Percentiles rank a stretch among this genome's conserved stretches.
Conservation (phyloP, 64 coral and sea anemone genomes). For the Cladopsammia gracilis region DNA sequence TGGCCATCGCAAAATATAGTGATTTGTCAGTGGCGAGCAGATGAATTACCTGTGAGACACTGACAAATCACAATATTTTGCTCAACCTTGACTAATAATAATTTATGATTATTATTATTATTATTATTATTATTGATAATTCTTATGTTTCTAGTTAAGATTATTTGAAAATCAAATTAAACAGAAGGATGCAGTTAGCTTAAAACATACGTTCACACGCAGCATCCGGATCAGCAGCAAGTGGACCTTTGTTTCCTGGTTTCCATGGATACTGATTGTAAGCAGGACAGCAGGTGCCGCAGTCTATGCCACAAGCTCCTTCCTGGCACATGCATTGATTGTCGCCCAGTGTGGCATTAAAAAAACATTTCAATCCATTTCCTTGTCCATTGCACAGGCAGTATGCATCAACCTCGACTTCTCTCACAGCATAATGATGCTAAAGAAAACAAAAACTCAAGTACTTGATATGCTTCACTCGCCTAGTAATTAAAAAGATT, state of each 20-base stretch:
- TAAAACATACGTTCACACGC: slow-evolving; percentile 81
- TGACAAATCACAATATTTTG: too few species aligned
- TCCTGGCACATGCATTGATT: slow-evolving; percentile 74
- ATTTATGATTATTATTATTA: too few species aligned
- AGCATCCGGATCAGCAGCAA: slow-evolving; percentile 76
- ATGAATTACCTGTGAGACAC: too few species aligned
- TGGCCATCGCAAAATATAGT: too few species aligned
- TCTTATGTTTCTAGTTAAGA: too few species aligned
- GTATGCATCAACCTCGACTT: slow-evolving; percentile 73
- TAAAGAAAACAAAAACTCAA: slow-evolving; percentile 7
- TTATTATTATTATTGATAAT: too few species aligned
- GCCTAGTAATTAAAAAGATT: too few species aligned
- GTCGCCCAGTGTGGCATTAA: slow-evolving; percentile 47
- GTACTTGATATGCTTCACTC: too few species aligned
- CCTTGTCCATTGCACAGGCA: slow-evolving; percentile 95
- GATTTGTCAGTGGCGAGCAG: too few species aligned
- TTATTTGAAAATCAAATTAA: not conserved
- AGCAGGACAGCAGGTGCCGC: slow-evolving; percentile 79
- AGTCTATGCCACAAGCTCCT: slow-evolving; percentile 83
- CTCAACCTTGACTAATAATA: too few species aligned
- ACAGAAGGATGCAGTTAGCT: too few species aligned
- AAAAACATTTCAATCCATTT: slow-evolving; percentile 46
- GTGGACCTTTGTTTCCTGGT: slow-evolving; percentile 77
- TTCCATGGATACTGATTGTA: slow-evolving; percentile 97
- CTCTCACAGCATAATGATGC: slow-evolving; percentile 95